phyloP scores from a whole-genome alignment of 2,113 vertebrate genomes.

The Drymodes brunneopygia region DNA sequence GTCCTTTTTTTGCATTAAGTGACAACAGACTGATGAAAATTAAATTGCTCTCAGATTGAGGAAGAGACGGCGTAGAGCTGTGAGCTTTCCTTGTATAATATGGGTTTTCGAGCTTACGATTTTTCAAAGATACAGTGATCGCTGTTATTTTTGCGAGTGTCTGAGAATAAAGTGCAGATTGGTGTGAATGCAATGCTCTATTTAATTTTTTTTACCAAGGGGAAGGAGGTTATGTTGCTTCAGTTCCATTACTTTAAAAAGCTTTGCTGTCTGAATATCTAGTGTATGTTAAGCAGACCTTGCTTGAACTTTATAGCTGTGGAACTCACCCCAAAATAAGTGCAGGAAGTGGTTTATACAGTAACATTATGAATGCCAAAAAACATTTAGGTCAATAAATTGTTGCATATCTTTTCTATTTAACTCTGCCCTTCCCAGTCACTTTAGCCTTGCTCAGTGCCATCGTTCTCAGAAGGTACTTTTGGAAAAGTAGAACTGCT shows the following conservation, averaged over 20 bases:
- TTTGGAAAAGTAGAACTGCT: not conserved
- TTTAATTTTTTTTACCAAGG: not conserved
- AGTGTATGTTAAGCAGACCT: not conserved
- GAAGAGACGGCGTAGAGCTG: not conserved
- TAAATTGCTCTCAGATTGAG: not conserved
- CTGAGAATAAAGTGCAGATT: not conserved
- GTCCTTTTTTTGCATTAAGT: not conserved
- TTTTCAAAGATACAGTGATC: not conserved
- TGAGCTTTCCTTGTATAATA: not conserved
- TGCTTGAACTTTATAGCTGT: not conserved
- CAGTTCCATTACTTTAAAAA: not conserved
- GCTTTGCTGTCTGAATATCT: not conserved
- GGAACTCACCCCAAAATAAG: not conserved
- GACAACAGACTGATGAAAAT: not conserved
- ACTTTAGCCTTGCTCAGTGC: not conserved
- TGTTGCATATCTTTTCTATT: not conserved
- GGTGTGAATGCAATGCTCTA: not conserved
- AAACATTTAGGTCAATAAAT: not conserved
- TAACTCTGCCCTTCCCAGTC: not conserved
- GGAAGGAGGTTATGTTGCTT: not conserved
- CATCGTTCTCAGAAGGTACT: not conserved
- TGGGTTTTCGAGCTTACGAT: not conserved
- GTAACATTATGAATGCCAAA: not conserved
- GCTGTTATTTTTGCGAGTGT: not conserved
- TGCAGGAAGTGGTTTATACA: not conserved